These are phyloP conservation scores for Eupleurogrammus muticus DNA, from an alignment of 2,797 vertebrate species.

Conservation along the genomic window DNA sequence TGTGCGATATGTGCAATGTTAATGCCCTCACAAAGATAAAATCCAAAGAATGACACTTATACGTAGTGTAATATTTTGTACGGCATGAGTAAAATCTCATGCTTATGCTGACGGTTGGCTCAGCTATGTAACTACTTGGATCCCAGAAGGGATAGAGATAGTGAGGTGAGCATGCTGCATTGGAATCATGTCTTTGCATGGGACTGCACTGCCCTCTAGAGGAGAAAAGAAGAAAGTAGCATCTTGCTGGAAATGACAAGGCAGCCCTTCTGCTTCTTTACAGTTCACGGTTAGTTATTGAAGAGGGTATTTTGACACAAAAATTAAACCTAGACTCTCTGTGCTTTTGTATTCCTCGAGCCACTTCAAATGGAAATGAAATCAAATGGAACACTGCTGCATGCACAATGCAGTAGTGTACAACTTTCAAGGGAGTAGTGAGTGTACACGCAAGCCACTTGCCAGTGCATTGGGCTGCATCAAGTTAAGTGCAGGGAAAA, in stretches of 20 bases:
- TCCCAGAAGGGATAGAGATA: constrained; percentile 44
- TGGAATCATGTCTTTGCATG: constrained; percentile 30
- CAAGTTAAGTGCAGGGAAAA: constrained; percentile 48
- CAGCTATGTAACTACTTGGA: constrained; percentile 52
- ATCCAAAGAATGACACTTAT: constrained; percentile 46
- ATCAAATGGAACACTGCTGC: constrained; percentile 23
- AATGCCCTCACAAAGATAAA: constrained; percentile 31
- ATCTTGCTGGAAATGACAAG: constrained; percentile 35
- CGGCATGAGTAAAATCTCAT: constrained; percentile 28
- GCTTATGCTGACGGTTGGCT: constrained; percentile 44
- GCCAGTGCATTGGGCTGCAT: constrained; percentile 42
- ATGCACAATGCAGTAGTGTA: constrained; percentile 1
- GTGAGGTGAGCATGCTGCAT: constrained; percentile 51
- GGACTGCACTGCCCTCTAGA: constrained; percentile 79
- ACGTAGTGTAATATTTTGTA: constrained; percentile 39
- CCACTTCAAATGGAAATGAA: constrained; percentile 1
- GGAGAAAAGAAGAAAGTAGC: constrained; percentile 42
- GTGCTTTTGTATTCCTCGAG: constrained; percentile 11
- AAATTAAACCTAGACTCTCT: neutral
- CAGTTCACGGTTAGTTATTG: constrained; percentile 28
- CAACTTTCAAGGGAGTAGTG: constrained; percentile 26
- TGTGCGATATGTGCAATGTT: constrained; percentile 19
- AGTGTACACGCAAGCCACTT: constrained; percentile 27
- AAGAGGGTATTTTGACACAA: constrained; percentile 40
- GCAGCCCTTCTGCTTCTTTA: constrained; percentile 34